A percentile compares a stretch with the other conserved stretches of the same genome.
Conservation (phyloP, 64 coral and sea anemone species). For the Montipora foliosa region DNA sequence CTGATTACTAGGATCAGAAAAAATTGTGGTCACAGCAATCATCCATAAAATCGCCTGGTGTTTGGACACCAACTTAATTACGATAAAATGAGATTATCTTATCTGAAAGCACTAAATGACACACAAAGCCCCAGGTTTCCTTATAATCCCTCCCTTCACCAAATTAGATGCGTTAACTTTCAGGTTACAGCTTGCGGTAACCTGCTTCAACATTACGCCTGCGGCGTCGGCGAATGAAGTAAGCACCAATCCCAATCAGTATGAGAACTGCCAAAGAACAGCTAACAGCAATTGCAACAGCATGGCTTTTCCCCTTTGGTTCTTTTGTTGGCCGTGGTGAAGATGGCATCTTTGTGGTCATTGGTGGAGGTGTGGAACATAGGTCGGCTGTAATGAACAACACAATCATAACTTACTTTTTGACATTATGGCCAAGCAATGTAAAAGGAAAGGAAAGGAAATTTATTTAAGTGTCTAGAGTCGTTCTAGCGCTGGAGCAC, state of each 20-base stretch:
- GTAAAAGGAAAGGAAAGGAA: too few species aligned
- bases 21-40: too few species aligned
- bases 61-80: too few species aligned
- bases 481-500: too few species aligned
- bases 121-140: too few species aligned
- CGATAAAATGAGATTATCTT: too few species aligned
- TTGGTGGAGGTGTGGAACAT: neutral
- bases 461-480: too few species aligned
- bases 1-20: too few species aligned
- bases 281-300: constrained; percentile 87
- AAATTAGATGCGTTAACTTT: neutral
- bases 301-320: neutral
- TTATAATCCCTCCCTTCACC: neutral
- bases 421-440: neutral
- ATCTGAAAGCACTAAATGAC: too few species aligned
- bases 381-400: neutral
- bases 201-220: constrained; percentile 2
- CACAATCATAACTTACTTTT: neutral
- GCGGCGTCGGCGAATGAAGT: constrained; percentile 70
- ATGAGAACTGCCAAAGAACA: constrained; percentile 82
- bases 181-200: constrained; percentile 82
- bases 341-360: neutral
- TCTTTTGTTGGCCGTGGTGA: neutral
- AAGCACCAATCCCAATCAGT: constrained; percentile 75
- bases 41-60: too few species aligned